These are phyloP conservation scores for Craterocephalus amniculus DNA, from an alignment of 2,797 vertebrate species.

Conservation along the genomic window DNA sequence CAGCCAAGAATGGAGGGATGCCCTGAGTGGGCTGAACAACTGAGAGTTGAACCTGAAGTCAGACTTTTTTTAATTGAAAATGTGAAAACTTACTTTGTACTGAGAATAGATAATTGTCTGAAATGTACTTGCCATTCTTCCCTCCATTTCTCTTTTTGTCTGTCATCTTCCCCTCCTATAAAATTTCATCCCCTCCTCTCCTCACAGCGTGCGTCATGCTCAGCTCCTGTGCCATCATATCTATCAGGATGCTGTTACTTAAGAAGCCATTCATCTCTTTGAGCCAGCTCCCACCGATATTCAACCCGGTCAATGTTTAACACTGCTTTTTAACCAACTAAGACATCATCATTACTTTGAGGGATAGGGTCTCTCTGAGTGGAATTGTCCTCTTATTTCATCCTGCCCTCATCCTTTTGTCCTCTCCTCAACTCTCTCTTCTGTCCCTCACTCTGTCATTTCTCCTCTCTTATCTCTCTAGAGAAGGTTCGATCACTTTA, in stretches of 20 bases:
- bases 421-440: constrained; percentile 54
- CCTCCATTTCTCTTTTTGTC: not conserved
- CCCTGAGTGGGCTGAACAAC: not conserved
- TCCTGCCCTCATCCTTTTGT: constrained; percentile 57
- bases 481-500: constrained; percentile 69
- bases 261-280: constrained; percentile 78
- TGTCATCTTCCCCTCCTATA: constrained; percentile 18
- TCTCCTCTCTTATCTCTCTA: constrained; percentile 72
- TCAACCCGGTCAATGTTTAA: constrained; percentile 71
- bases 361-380: constrained; percentile 71
- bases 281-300: constrained; percentile 57
- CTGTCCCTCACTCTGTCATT: constrained; percentile 46
- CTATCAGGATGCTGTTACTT: constrained; percentile 80
- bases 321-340: constrained; percentile 86
- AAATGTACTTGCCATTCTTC: not conserved
- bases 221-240: constrained; percentile 64
- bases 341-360: constrained; percentile 84
- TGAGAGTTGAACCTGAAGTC: not conserved
- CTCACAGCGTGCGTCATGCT: constrained; percentile 49
- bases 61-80: not conserved
- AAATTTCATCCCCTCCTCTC: constrained; percentile 47
- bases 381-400: constrained; percentile 78
- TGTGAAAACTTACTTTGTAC: not conserved
- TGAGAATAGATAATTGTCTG: constrained; percentile 8
- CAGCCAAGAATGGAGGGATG: not conserved